Evolutionary conservation across 1,140 invertebrate species (phyloP), one percentile per base, ranked within the genome.

Genomic region (Leptinotarsa defecta): DNA sequence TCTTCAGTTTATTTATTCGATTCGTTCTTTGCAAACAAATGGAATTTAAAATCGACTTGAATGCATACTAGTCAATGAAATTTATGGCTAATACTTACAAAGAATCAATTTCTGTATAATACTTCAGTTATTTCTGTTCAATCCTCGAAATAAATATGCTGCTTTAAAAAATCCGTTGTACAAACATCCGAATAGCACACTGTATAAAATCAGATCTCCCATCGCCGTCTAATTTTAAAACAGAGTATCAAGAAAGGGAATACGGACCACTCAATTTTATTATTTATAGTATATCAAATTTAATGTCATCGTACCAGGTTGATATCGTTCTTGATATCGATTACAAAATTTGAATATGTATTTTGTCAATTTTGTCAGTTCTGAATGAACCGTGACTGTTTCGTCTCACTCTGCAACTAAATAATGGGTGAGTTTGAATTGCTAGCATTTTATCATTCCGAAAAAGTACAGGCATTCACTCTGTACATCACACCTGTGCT

Each of bases 311-410:
- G 63, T 69, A 69, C 73, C 63, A 74, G 73, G 63, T 20, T 69
- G 13, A 68, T 61, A 70, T 71, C 24, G 63, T 62, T 69, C 57
- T 27, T 48, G 20, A 19, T 67, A 74, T 74, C 70, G 67, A 74
- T 74, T 75, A 8, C 57, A 64, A 63, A 73, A 61, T 52, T 52
- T 20, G 68, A 34, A 65, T 24, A 65, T 52, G 3, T 57, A 49
- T 49, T 4, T 49, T 22, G 13, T 52, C 68, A n/a, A 27, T n/a
- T n/a, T 24, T 13, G 4, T 27, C 27, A 34, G 43, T 68, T 27
- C 27, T 34, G 65, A 34, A n/a, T 34, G 65, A 17, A 22, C 65
- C 8, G 65, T 27, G 65, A 57, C 65, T 22, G 22, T 17, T 24
- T 34, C 24, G 20, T 24, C 24, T 17, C 11, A 64, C 13, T 22